Conservation (phyloP, 1,140 invertebrate genomes). For the Idris sp. region DNA sequence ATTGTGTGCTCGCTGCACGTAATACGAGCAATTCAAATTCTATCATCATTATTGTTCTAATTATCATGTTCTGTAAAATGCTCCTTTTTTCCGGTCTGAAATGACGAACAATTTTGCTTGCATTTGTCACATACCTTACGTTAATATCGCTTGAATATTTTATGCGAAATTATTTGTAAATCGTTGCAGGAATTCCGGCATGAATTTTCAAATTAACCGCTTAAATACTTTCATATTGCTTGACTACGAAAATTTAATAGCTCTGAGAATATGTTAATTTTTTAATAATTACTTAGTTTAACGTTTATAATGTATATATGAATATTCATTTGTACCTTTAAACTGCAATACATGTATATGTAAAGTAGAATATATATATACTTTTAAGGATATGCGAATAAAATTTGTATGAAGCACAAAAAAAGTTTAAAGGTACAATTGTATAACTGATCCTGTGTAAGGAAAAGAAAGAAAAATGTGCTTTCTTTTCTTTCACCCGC, state of each 20-base stretch:
- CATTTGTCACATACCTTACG: conserved; percentile 5
- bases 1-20: conserved; percentile 7
- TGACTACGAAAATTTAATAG: too few species aligned
- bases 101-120: too few species aligned
- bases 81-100: conserved; percentile 9
- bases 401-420: too few species aligned
- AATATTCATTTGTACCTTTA: too few species aligned
- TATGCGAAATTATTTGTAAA: conserved; percentile 18
- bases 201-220: neutral
- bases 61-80: conserved; percentile 14
- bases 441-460: conserved; percentile 8
- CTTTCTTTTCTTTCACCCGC: conserved; percentile 32
- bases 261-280: conserved; percentile 8
- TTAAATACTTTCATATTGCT: too few species aligned
- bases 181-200: conserved; percentile 1
- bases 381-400: too few species aligned
- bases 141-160: conserved; percentile 16
- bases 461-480: too few species aligned
- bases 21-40: conserved; percentile 12
- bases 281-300: conserved; percentile 2
- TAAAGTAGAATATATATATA: too few species aligned
- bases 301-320: too few species aligned
- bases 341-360: too few species aligned
- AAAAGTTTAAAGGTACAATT: too few species aligned
- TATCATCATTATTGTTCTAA: conserved; percentile 22